Evolutionary conservation across 2,888 invertebrate species (phyloP), one percentile per base, ranked within the genome.

Genomic region (Thymelicus sylvestris): DNA sequence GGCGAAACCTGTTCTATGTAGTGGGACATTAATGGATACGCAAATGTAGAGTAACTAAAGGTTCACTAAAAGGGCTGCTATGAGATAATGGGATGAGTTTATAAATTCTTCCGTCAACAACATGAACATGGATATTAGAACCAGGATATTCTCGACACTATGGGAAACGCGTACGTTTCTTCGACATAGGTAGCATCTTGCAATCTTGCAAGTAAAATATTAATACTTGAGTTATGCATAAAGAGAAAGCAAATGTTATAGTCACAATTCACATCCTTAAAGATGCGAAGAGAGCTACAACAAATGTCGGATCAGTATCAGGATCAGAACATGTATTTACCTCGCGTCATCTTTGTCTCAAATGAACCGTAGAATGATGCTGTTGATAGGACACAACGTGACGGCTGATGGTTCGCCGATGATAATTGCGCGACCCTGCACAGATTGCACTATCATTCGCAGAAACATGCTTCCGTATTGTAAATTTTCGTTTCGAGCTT

Each of bases 381-480:
- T n/a, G 24, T 70, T 0, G 76, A 76, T 75, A 75, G 68, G 66
- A 71, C 70, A 67, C 69, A 71, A 75, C 74, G 76, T 74, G 74
- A 72, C 68, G 68, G 70, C 68, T 70, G 68, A 68, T 68, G 48
- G 10, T 52, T 60, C 10, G 10, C 24, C 63, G 63, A 55, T 44
- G 68, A 68, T 68, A 68, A 68, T 68, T 67, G 61, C 59, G 71
- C 73, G 67, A 75, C 72, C 74, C 50, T 74, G 72, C 66, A 52
- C 72, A 67, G 71, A 67, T 74, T 64, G 8, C 55, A n/a, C 31
- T 73, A 69, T 68, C 68, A 71, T 73, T 75, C 75, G 66, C 64
- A 76, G 73, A 75, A 74, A 75, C 70, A 60, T 74, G 73, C 74
- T 76, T 76, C 77, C 75, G 78, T 73, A 74, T 76, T 75, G 59